Percentiles rank a stretch among this genome's conserved stretches.
phyloP scores from a whole-genome alignment of 2,797 vertebrate species.

The Sebastes variabilis region DNA sequence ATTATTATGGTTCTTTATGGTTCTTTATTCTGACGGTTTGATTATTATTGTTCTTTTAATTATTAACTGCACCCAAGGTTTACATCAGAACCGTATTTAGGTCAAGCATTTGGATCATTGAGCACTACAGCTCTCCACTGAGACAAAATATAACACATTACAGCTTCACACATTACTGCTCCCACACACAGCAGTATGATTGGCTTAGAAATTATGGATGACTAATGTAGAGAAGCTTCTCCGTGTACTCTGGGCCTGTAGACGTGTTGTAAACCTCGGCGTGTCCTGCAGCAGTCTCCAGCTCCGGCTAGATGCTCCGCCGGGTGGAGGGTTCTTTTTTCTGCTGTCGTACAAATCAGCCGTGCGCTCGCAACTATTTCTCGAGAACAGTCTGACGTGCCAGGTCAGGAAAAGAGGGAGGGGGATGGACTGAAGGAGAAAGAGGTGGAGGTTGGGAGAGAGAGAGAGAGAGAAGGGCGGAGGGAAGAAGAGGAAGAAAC shows the following conservation, averaged over 20 bases:
- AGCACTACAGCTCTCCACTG: neutral
- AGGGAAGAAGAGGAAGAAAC: neutral
- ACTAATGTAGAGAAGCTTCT: neutral
- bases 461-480: too few species aligned
- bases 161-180: neutral
- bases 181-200: neutral
- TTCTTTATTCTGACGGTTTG: neutral
- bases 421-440: slow-evolving; percentile 2
- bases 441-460: neutral
- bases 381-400: slow-evolving; percentile 52
- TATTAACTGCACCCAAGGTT: neutral
- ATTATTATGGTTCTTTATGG: neutral
- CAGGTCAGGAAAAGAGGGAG: slow-evolving; percentile 50
- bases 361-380: slow-evolving; percentile 45
- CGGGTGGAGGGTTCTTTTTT: slow-evolving; percentile 15
- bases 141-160: neutral
- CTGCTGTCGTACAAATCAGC: slow-evolving; percentile 37
- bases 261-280: neutral
- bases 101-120: neutral
- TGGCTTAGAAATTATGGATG: neutral
- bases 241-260: neutral
- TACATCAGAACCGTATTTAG: neutral
- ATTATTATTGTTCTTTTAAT: neutral
- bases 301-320: neutral
- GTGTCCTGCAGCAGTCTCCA: neutral